phyloP scores from a whole-genome alignment of 1,140 invertebrate genomes.

The Adoxophyes honmai region DNA sequence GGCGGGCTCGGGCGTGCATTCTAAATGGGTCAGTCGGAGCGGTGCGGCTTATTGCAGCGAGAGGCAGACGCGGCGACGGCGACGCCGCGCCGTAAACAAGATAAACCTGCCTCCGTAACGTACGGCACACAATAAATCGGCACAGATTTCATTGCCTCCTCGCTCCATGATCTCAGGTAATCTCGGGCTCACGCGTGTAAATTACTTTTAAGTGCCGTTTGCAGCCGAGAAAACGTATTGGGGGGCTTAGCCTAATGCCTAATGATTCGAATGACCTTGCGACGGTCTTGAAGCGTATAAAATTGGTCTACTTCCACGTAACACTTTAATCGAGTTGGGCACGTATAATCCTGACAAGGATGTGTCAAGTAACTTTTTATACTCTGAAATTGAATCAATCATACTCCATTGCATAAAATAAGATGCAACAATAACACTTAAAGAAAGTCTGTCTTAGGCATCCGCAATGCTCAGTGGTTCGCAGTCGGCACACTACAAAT shows the following conservation, averaged over 20 bases:
- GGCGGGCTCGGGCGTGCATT: slow-evolving; percentile 1
- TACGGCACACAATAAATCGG: slow-evolving; percentile 39
- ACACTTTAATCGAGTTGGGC: too few species aligned
- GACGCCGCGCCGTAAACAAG: slow-evolving; percentile 41
- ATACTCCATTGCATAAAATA: too few species aligned
- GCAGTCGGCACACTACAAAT: slow-evolving; percentile 56
- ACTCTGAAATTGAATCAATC: too few species aligned
- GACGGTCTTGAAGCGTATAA: too few species aligned
- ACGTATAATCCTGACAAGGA: too few species aligned
- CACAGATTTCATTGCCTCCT: slow-evolving; percentile 40
- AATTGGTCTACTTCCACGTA: too few species aligned
- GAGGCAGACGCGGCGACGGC: slow-evolving; percentile 30
- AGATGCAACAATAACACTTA: not conserved
- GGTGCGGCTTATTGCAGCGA: slow-evolving; percentile 14
- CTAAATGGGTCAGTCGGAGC: slow-evolving; percentile 4
- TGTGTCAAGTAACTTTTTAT: too few species aligned
- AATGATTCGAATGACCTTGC: too few species aligned
- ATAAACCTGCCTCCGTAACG: slow-evolving; percentile 35
- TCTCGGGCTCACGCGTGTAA: not conserved
- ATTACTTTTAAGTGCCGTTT: not conserved
- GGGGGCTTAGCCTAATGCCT: too few species aligned
- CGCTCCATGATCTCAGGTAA: slow-evolving; percentile 27
- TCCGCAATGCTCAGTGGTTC: slow-evolving; percentile 30
- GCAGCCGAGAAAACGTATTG: not conserved
- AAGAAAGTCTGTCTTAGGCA: slow-evolving; percentile 11